Base-by-base conservation (phyloP, 1,140 invertebrate species). In the Acyrthosiphon pisum region DNA sequence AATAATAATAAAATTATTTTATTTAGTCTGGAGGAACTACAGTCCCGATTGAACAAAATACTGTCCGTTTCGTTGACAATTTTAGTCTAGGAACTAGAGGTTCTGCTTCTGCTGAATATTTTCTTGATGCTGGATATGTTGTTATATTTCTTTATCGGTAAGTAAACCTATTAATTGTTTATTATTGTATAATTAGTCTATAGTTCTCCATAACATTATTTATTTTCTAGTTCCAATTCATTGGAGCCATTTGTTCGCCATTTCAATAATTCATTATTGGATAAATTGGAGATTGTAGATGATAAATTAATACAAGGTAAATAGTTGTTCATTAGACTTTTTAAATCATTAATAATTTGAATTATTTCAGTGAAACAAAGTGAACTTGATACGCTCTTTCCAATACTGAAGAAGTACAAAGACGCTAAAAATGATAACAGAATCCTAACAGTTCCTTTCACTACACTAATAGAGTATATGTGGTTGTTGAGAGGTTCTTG, bases 21-120 rank as follows among this genome's bases (percentile, higher is more conserved):
- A 30, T 96, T 30, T 95, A 98, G 98, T 99, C 98, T 94, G 99
- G 99, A 41, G 99, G 99, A 53, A 99, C 99, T 37, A 99, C 98
- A 46, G 98, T 99, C 6, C 99, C 99, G 2, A 95, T 99, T 87
- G 99, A 99, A 95, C 98, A 98, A 94, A 99, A 99, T 94, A 99
- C 99, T 9, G 99, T 99, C 0, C 96, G 99, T 88, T 99, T 98
- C 95, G 98, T 99, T 84, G 99, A 99, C 95, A 99, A 99, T 96
- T 99, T 99, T 95, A 99, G 99, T 95, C 98, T 98, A 30, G 99
- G 99, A 68, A 99, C 97, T 1, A 96, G 99, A 94, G 99, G 99
- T 48, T 97, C 99, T 1, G 96, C 98, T 6, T 99, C 99, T 3
- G 97, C 99, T 2, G 99, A 99, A 96, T 99, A 99, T 95, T 99